Evolutionary conservation across 2,113 vertebrate species (phyloP).

Genomic region (Hymenochirus boettgeri): DNA sequence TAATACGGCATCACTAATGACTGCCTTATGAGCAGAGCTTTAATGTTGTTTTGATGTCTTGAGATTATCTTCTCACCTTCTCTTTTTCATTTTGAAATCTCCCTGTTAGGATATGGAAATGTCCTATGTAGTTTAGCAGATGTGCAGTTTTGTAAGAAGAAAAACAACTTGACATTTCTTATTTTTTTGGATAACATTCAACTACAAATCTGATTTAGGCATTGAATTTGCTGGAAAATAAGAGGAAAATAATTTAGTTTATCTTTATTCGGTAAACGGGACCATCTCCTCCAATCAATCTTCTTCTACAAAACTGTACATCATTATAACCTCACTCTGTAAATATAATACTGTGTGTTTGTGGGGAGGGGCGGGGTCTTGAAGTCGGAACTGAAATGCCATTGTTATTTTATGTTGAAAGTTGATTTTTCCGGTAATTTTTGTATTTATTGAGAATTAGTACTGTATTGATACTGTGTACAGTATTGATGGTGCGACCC

Average conservation of each 20-base stretch:
- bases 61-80: conserved; percentile 1
- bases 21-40: background rate
- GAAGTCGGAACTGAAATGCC: too few species aligned
- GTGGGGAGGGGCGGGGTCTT: too few species aligned
- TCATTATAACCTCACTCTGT: too few species aligned
- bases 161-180: conserved; percentile 18
- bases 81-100: background rate
- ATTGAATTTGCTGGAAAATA: background rate
- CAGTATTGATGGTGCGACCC: too few species aligned
- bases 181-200: background rate
- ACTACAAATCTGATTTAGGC: background rate
- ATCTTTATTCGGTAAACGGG: too few species aligned
- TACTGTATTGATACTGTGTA: too few species aligned
- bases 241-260: background rate
- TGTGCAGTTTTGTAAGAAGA: background rate
- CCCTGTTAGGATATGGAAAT: background rate
- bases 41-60: conserved; percentile 4
- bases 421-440: too few species aligned
- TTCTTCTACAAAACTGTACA: too few species aligned
- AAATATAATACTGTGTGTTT: too few species aligned
- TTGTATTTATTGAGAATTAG: too few species aligned
- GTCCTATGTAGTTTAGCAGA: background rate
- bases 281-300: too few species aligned
- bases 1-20: conserved; percentile 25
- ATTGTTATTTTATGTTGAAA: too few species aligned